A percentile compares a stretch with the other conserved stretches of the same genome.
Conservation (phyloP, 2,113 vertebrate genomes). For the Cavia porcellus region DNA sequence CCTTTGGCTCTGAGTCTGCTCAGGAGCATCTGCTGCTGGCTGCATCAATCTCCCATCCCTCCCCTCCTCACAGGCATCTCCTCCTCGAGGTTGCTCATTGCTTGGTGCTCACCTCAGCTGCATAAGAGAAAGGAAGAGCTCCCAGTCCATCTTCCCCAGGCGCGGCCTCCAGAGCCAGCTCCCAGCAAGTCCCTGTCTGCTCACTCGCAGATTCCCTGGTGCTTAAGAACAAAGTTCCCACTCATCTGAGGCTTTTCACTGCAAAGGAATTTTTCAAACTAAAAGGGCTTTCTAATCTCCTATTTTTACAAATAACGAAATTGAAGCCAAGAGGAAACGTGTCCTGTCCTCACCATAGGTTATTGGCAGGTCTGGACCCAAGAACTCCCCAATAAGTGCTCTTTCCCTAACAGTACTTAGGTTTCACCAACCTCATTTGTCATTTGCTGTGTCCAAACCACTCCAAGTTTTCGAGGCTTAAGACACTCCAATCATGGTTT, state of each 20-base stretch:
- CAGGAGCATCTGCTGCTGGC: background rate
- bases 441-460: background rate
- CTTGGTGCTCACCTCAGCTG: background rate
- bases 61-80: background rate
- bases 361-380: background rate
- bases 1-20: background rate
- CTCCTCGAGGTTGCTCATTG: background rate
- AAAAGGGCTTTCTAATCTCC: constrained; percentile 27
- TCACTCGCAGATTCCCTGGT: background rate
- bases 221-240: constrained; percentile 46
- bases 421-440: background rate
- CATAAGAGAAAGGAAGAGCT: background rate
- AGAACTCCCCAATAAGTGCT: background rate
- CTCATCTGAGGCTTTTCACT: background rate
- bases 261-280: constrained; percentile 54
- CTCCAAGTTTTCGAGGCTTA: constrained; percentile 15
- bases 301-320: constrained; percentile 60
- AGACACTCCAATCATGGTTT: background rate
- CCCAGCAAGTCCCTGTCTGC: constrained; percentile 10
- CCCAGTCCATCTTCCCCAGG: background rate
- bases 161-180: constrained; percentile 8
- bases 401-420: background rate
- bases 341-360: background rate
- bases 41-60: background rate
- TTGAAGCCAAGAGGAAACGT: background rate